Evolutionary conservation across 2,113 vertebrate species (phyloP).

Genomic region (Xiphias gladius): DNA sequence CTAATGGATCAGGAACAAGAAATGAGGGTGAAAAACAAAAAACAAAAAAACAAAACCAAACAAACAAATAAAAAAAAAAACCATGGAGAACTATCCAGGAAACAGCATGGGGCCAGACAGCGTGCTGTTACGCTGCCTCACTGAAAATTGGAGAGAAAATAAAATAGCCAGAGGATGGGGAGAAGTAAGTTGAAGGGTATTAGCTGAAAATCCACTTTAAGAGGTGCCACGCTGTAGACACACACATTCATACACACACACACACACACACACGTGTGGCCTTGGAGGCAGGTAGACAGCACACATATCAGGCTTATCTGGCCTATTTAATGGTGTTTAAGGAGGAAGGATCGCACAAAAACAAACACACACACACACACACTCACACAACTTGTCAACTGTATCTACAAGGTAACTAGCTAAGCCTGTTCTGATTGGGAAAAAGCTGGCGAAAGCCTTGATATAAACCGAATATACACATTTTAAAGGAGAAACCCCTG

Average conservation of each 20-base stretch:
- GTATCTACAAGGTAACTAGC: not conserved
- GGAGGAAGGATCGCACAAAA: not conserved
- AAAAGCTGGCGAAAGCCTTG: not conserved
- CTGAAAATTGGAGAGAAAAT: slow-evolving; percentile 56
- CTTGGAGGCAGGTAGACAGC: slow-evolving; percentile 38
- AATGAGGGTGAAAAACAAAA: slow-evolving; percentile 17
- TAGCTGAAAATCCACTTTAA: slow-evolving; percentile 70
- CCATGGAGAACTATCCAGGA: slow-evolving; percentile 16
- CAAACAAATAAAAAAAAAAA: not conserved
- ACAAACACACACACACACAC: not conserved
- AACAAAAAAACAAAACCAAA: not conserved
- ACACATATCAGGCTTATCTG: slow-evolving; percentile 11
- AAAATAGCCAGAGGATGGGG: slow-evolving; percentile 35
- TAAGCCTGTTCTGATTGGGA: not conserved
- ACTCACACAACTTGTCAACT: not conserved
- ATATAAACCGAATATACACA: not conserved
- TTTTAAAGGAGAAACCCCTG: not conserved
- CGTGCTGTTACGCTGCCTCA: slow-evolving; percentile 6
- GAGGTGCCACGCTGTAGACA: slow-evolving; percentile 21
- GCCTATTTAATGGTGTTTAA: not conserved
- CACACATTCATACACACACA: slow-evolving; percentile 25
- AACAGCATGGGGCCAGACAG: slow-evolving; percentile 22
- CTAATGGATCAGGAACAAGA: slow-evolving; percentile 58
- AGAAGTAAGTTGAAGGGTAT: slow-evolving; percentile 59
- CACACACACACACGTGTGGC: not conserved